phyloP scores from a whole-genome alignment of 1,140 invertebrate species.

The Melipona quadrifasciata region DNA sequence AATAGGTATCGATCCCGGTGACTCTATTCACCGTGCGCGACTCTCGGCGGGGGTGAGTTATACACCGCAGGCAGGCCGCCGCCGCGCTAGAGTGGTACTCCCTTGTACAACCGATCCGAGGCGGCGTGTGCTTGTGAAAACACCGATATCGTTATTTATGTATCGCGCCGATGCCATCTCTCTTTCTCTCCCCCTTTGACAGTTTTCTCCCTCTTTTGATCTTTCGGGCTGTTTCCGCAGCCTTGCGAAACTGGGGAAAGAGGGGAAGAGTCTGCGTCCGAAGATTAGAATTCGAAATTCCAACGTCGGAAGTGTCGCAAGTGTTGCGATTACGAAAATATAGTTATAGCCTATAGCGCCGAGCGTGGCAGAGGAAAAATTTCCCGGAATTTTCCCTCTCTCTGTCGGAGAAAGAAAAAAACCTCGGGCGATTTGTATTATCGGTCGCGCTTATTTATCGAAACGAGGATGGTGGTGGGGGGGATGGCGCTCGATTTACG shows the following conservation, averaged over 20 bases:
- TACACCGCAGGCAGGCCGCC: slow-evolving; percentile 73
- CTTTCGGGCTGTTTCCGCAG: background rate
- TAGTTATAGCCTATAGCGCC: no score
- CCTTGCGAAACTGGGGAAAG: slow-evolving; percentile 19
- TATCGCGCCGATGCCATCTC: slow-evolving; percentile 72
- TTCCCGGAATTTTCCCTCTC: no score
- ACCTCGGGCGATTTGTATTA: background rate
- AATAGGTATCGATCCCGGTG: slow-evolving; percentile 79
- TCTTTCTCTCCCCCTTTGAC: background rate
- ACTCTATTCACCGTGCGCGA: slow-evolving; percentile 78
- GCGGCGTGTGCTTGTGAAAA: slow-evolving; percentile 78
- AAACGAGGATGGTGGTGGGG: background rate
- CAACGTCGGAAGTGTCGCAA: no score
- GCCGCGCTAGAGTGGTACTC: slow-evolving; percentile 75
- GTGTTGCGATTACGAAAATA: no score
- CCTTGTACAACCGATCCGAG: slow-evolving; percentile 72
- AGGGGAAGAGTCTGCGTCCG: no score
- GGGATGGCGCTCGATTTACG: slow-evolving; percentile 28
- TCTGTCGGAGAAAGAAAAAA: no score
- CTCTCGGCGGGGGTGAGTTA: slow-evolving; percentile 77
- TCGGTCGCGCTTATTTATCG: background rate
- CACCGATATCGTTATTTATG: slow-evolving; percentile 81
- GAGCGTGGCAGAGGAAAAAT: no score
- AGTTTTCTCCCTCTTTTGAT: background rate
- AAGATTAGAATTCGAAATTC: no score